A percentile compares a stretch with the other conserved stretches of the same genome.
phyloP scores from a whole-genome alignment of 2,797 vertebrate species.

The Valencia hispanica region DNA sequence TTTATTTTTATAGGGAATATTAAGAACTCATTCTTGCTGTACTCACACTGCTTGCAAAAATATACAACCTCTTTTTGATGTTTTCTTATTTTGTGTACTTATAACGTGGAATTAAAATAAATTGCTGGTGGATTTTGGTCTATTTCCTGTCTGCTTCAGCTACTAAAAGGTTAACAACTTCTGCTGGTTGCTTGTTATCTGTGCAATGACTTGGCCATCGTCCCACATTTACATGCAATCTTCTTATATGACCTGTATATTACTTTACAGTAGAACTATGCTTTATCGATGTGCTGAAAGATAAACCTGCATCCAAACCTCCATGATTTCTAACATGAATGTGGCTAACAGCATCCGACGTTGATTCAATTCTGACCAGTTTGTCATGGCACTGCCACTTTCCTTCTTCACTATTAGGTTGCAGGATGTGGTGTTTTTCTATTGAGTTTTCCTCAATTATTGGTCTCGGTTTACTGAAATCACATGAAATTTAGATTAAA shows the following conservation, averaged over 20 bases:
- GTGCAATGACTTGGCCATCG: too few relatives aligned
- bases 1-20: conserved; percentile 60
- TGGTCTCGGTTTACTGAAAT: background rate
- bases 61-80: too few relatives aligned
- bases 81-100: too few relatives aligned
- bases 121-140: background rate
- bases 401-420: background rate
- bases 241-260: background rate
- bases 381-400: background rate
- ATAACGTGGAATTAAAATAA: too few relatives aligned
- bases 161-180: background rate
- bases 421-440: background rate
- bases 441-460: background rate
- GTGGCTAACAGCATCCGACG: background rate
- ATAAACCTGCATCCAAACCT: background rate
- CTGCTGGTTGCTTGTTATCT: too few relatives aligned
- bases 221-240: too few relatives aligned
- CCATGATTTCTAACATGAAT: background rate
- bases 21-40: conserved; percentile 40
- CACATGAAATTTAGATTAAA: background rate
- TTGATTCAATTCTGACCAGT: background rate
- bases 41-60: too few relatives aligned
- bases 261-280: background rate
- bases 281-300: background rate
- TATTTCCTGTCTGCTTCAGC: background rate